Evolutionary conservation across 2,113 vertebrate species (phyloP).

Genomic region (Miniopterus natalensis): DNA sequence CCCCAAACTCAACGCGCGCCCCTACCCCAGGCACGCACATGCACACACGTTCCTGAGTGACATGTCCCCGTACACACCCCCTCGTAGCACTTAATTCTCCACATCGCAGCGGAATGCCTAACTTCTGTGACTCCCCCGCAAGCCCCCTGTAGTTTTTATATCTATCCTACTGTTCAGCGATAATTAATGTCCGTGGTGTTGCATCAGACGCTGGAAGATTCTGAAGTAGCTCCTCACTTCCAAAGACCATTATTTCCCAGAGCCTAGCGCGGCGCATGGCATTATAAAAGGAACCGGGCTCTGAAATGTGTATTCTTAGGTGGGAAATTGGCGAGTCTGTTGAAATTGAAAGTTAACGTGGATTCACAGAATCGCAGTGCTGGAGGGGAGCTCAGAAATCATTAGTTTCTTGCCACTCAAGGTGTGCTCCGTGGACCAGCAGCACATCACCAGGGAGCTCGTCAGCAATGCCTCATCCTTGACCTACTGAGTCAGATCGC

Average conservation of each 20-base stretch:
- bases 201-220: background rate
- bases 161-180: background rate
- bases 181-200: background rate
- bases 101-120: background rate
- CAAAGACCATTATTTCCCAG: constrained; percentile 3
- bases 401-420: background rate
- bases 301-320: background rate
- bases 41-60: background rate
- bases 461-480: background rate
- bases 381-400: background rate
- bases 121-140: background rate
- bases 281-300: constrained; percentile 18
- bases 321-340: background rate
- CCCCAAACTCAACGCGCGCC: background rate
- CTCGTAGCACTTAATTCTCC: background rate
- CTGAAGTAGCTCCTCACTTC: background rate
- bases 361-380: background rate
- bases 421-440: background rate
- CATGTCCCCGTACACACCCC: background rate
- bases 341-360: background rate
- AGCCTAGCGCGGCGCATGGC: background rate
- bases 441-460: background rate
- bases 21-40: accelerated
- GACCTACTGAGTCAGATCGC: background rate
- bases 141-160: background rate